Percentiles rank a stretch among this genome's conserved stretches.
These are phyloP conservation scores for Brotula barbata DNA, from an alignment of 2,797 vertebrate species.

Conservation along the genomic window DNA sequence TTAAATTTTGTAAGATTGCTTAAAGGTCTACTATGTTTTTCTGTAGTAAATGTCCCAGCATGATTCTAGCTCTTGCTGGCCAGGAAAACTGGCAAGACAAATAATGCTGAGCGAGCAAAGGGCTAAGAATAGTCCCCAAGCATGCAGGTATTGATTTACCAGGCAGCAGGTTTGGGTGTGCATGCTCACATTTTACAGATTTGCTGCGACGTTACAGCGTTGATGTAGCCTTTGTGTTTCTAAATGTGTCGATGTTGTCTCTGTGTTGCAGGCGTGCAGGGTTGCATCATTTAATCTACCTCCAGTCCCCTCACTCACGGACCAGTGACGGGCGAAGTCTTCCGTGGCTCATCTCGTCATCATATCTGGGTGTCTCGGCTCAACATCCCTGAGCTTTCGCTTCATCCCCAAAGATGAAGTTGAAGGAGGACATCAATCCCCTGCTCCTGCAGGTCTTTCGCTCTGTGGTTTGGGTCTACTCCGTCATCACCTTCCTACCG, in stretches of 20 bases:
- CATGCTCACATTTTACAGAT: constrained; percentile 9
- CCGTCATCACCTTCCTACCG: constrained; percentile 91
- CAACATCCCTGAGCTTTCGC: background rate
- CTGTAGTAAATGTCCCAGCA: background rate
- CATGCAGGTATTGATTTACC: constrained; percentile 42
- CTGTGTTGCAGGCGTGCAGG: constrained; percentile 56
- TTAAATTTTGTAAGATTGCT: no score
- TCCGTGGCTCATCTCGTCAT: background rate
- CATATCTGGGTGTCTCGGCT: background rate
- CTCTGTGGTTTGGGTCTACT: constrained; percentile 89
- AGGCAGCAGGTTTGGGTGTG: constrained; percentile 7
- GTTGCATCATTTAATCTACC: constrained; percentile 10
- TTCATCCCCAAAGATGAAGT: constrained; percentile 82
- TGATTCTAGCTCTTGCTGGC: constrained; percentile 10
- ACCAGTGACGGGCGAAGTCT: constrained; percentile 11
- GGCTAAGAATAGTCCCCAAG: constrained; percentile 51
- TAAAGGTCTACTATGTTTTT: no score
- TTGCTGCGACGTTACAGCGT: constrained; percentile 20
- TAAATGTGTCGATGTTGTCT: constrained; percentile 34
- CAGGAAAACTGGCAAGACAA: constrained; percentile 17
- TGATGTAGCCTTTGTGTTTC: constrained; percentile 7
- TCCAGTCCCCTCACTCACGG: constrained; percentile 5
- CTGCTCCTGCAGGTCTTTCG: constrained; percentile 90
- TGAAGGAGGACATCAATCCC: constrained; percentile 95
- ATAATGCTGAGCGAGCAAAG: constrained; percentile 37